phyloP scores from a whole-genome alignment of 2,888 invertebrate genomes.

The Neoscelio sp. region DNA sequence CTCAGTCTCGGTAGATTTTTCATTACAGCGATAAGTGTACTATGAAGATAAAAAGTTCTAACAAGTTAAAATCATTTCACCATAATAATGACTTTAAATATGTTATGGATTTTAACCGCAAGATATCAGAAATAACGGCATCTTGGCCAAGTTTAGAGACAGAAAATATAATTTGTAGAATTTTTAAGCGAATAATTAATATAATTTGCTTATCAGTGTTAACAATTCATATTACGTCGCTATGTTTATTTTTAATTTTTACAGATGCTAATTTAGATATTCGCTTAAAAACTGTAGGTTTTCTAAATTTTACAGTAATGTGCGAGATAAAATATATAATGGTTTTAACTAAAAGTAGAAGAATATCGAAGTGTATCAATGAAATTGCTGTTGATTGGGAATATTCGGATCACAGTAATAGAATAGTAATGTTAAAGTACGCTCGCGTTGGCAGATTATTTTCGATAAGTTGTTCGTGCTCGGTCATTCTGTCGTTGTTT shows the following conservation, averaged over 20 bases:
- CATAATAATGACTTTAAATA: background rate
- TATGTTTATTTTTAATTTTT: slow-evolving; percentile 8
- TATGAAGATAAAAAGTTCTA: too few species aligned
- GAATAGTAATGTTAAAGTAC: slow-evolving; percentile 2
- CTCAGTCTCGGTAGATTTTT: too few species aligned
- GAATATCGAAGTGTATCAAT: slow-evolving; percentile 1
- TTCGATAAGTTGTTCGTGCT: slow-evolving; percentile 12
- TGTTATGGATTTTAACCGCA: background rate
- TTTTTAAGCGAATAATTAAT: slow-evolving; percentile 1
- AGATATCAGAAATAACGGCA: background rate
- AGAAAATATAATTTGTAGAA: background rate
- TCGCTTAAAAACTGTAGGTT: slow-evolving; percentile 4
- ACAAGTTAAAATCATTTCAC: too few species aligned
- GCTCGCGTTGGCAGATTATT: slow-evolving; percentile 1
- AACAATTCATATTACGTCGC: background rate
- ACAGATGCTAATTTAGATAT: background rate
- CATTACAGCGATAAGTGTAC: too few species aligned
- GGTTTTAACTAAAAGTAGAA: background rate
- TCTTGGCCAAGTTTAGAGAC: slow-evolving; percentile 1
- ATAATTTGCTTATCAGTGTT: background rate
- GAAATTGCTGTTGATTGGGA: slow-evolving; percentile 17
- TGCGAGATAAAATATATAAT: slow-evolving; percentile 14
- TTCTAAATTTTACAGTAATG: slow-evolving; percentile 8
- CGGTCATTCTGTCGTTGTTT: slow-evolving; percentile 3
- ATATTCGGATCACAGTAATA: background rate